Base-by-base conservation (phyloP, 1,140 invertebrate genomes). In the Aplysia californica region DNA sequence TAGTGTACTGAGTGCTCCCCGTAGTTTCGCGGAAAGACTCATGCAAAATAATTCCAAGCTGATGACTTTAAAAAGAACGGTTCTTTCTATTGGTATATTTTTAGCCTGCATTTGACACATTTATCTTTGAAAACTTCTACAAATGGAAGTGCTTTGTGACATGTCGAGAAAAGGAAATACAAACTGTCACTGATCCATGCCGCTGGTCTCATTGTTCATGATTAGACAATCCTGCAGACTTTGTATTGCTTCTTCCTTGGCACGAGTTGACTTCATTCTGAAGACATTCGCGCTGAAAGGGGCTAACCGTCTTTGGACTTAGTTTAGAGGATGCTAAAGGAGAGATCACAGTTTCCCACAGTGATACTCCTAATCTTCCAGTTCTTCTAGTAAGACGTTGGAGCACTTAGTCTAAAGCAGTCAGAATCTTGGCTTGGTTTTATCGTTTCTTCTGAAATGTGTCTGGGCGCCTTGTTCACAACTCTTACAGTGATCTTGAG, bases 131-230 rank as follows among this genome's bases (percentile, higher is more conserved):
- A n/a, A n/a, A n/a, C n/a, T n/a, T n/a, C n/a, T n/a, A 3, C 64
- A 66, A n/a, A 33, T 66, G 64, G 64, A 66, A 66, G 20, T n/a
- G 21, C 64, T 31, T 66, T 36, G 64, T 66, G 29, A 33, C 29
- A 29, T 31, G 36, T 33, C 29, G 64, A n/a, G 64, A 31, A 33
- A 21, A 21, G 29, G 64, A 66, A n/a, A 66, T 66, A 31, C 3
- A 66, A 33, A 36, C n/a, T 66, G 29, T 66, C n/a, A 33, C 36
- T n/a, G 36, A 36, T 36, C 23, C 33, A 0, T 15, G 18, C 10
- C 33, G 36, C 21, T 66, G 64, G 64, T 36, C n/a, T 66, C 64
- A 3, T 66, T 29, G 23, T 66, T 21, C 64, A n/a, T 23, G 64
- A 3, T 50, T n/a, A 31, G 29, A 33, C 0, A 66, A 66, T 2